These are phyloP conservation scores for Andrena marginata DNA, from an alignment of 2,888 invertebrate species.

Conservation along the genomic window DNA sequence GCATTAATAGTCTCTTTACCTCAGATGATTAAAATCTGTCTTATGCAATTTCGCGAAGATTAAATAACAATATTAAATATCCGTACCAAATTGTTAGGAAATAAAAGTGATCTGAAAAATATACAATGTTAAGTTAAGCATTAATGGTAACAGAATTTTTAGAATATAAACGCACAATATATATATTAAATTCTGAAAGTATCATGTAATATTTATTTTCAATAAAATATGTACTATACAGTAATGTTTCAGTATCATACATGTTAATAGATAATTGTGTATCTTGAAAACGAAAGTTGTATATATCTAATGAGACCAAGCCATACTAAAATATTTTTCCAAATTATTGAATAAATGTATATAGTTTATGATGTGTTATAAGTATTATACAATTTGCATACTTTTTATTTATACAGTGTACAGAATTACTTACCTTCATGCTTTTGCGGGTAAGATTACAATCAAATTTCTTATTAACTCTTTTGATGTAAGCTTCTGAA, in stretches of 20 bases:
- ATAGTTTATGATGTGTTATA: conserved; percentile 63
- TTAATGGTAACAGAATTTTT: conserved; percentile 9
- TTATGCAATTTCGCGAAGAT: not conserved
- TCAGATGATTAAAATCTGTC: not conserved
- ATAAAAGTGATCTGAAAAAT: not conserved
- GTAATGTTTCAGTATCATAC: conserved; percentile 11
- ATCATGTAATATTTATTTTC: conserved; percentile 28
- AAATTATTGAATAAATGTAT: conserved; percentile 65
- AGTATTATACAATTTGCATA: conserved; percentile 65
- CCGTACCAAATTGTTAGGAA: not conserved
- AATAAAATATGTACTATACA: conserved; percentile 20
- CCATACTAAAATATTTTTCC: conserved; percentile 73
- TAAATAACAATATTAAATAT: not conserved
- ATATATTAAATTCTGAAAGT: not conserved
- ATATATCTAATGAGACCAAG: conserved; percentile 49
- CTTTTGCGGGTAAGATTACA: conserved; percentile 52
- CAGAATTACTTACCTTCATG: conserved; percentile 71
- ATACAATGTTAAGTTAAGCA: conserved; percentile 1
- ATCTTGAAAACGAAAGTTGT: conserved; percentile 32
- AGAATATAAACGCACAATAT: not conserved
- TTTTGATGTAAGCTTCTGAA: conserved; percentile 45
- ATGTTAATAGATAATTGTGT: conserved; percentile 28
- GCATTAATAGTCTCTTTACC: conserved; percentile 9
- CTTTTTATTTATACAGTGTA: conserved; percentile 76
- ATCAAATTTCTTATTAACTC: conserved; percentile 59